Evolutionary conservation across 1,140 invertebrate species (phyloP).

Genomic region (Melanaphis sacchari): DNA sequence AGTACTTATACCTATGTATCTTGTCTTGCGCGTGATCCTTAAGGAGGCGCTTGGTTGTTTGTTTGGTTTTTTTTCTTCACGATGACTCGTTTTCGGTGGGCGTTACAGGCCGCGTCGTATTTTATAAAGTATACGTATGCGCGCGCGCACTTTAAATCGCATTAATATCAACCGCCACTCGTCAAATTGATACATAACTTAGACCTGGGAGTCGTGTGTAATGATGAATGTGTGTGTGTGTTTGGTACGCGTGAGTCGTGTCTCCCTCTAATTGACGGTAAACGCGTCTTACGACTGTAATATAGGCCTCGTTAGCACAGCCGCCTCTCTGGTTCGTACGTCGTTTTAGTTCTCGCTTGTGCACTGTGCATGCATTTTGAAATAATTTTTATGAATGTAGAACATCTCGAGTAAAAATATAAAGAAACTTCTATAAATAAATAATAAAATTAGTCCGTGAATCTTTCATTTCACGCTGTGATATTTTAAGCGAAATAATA

Average conservation of each 20-base stretch:
- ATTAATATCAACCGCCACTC: constrained; percentile 30
- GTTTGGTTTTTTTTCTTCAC: neutral
- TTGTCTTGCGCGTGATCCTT: neutral
- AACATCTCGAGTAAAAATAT: too few relatives aligned
- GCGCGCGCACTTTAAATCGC: constrained; percentile 40
- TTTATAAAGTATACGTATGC: neutral
- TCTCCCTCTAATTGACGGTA: constrained; percentile 14
- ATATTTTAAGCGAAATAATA: neutral
- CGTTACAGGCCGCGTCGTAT: neutral
- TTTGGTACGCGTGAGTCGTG: neutral
- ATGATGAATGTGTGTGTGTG: neutral
- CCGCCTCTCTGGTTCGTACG: neutral
- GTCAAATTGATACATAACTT: constrained; percentile 41
- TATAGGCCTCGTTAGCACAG: neutral
- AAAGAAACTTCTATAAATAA: neutral
- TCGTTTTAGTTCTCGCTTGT: neutral
- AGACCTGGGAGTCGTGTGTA: neutral
- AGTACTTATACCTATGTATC: neutral
- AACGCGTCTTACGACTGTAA: neutral
- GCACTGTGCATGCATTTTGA: too few relatives aligned
- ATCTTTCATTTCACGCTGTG: too few relatives aligned
- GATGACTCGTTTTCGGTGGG: constrained; percentile 23
- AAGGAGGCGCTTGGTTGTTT: neutral
- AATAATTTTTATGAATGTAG: neutral
- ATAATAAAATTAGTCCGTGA: neutral